These are phyloP conservation scores for Tadarida brasiliensis DNA, from an alignment of 2,797 vertebrate genomes.

Conservation along the genomic window DNA sequence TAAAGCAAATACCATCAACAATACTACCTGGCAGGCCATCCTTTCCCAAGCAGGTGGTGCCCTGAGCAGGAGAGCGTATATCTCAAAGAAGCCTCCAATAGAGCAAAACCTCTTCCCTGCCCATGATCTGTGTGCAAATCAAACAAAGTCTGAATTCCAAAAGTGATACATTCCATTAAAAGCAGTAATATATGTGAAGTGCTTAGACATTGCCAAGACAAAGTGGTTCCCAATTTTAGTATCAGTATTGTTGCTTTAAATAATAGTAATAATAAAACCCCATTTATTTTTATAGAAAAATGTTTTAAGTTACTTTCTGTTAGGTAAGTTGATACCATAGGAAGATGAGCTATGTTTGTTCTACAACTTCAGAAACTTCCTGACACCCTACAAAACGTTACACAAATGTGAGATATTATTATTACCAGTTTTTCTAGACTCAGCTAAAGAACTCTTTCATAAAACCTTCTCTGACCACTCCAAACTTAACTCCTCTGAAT, in stretches of 20 bases:
- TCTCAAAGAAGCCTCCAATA: neutral
- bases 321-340: neutral
- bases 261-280: neutral
- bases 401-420: constrained; percentile 21
- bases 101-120: neutral
- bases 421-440: neutral
- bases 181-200: neutral
- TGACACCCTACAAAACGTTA: neutral
- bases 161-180: neutral
- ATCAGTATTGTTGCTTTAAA: neutral
- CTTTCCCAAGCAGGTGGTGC: neutral
- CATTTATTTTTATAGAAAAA: constrained; percentile 34
- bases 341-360: neutral
- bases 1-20: neutral
- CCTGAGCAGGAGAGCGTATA: neutral
- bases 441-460: neutral
- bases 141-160: neutral
- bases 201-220: neutral
- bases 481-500: constrained; percentile 33
- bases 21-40: neutral
- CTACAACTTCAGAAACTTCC: constrained; percentile 10
- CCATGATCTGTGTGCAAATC: neutral
- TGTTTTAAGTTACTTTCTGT: neutral
- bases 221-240: neutral
- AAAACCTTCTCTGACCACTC: neutral